A percentile compares a stretch with the other conserved stretches of the same genome.
phyloP scores from a whole-genome alignment of 2,113 vertebrate genomes.

The Solea solea region DNA sequence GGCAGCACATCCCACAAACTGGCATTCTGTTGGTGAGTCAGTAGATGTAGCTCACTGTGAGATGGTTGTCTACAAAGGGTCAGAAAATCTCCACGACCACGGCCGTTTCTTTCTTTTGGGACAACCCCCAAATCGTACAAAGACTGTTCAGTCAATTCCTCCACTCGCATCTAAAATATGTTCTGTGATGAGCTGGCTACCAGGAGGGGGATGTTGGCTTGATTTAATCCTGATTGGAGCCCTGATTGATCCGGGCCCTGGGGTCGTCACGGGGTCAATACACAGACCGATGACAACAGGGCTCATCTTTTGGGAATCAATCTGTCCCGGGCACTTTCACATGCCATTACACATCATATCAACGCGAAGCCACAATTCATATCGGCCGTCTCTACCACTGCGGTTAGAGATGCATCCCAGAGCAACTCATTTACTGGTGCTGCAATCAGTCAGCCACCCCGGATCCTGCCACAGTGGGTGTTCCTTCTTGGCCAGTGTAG shows the following conservation, averaged over 20 bases:
- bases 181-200: constrained; percentile 8
- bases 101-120: too few relatives aligned
- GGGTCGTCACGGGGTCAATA: constrained; percentile 66
- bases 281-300: constrained; percentile 55
- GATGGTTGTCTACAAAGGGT: too few relatives aligned
- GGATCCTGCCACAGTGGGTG: constrained; percentile 24
- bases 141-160: too few relatives aligned
- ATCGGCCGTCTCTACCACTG: constrained; percentile 2
- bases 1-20: constrained; percentile 17
- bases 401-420: constrained; percentile 6
- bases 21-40: too few relatives aligned
- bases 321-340: constrained; percentile 28
- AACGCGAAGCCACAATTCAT: constrained; percentile 16
- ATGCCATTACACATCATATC: constrained; percentile 53
- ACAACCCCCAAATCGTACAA: too few relatives aligned
- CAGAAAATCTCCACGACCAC: too few relatives aligned
- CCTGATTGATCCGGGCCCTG: constrained; percentile 68
- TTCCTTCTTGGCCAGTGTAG: constrained; percentile 23
- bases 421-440: constrained; percentile 15
- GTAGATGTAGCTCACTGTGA: too few relatives aligned
- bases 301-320: constrained; percentile 54
- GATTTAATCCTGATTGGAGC: constrained; percentile 68
- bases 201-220: constrained; percentile 40
- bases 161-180: neutral
- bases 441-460: constrained; percentile 36